Conservation (phyloP, 2,888 invertebrate species). For the Ophion ventricosus region DNA sequence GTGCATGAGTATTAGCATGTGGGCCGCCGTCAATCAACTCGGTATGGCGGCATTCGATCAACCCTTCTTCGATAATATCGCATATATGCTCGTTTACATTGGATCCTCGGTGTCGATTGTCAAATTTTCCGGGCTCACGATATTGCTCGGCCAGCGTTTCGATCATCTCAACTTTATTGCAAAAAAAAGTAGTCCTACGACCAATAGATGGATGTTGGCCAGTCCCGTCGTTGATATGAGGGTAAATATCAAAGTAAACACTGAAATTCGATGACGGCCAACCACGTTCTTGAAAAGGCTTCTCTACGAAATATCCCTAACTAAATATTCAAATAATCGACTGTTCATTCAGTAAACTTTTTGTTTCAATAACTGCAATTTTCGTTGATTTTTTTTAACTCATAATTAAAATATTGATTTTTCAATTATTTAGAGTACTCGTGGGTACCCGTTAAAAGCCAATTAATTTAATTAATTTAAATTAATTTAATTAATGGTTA, state of each 20-base stretch:
- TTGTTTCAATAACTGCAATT: background rate
- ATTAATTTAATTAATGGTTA: background rate
- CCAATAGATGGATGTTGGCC: slow-evolving; percentile 51
- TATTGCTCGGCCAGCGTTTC: slow-evolving; percentile 77
- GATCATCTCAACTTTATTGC: slow-evolving; percentile 75
- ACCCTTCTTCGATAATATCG: slow-evolving; percentile 72
- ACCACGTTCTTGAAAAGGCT: background rate
- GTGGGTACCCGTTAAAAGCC: background rate
- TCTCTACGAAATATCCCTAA: background rate
- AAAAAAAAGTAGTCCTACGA: slow-evolving; percentile 60
- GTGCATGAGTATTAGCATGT: slow-evolving; percentile 62
- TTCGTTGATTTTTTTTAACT: background rate
- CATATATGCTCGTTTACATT: slow-evolving; percentile 76
- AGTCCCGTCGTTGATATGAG: slow-evolving; percentile 43
- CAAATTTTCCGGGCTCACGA: slow-evolving; percentile 75
- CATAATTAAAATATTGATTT: background rate
- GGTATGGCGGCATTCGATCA: slow-evolving; percentile 77
- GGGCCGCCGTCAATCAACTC: slow-evolving; percentile 71
- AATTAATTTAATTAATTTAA: too few relatives aligned
- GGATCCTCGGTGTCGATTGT: slow-evolving; percentile 71
- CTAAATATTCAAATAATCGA: background rate
- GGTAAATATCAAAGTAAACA: background rate
- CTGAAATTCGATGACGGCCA: background rate
- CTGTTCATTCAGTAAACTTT: background rate
- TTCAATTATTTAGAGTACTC: background rate